Evolutionary conservation across 2,888 invertebrate genomes (phyloP).

Genomic region (Malacosoma neustria): DNA sequence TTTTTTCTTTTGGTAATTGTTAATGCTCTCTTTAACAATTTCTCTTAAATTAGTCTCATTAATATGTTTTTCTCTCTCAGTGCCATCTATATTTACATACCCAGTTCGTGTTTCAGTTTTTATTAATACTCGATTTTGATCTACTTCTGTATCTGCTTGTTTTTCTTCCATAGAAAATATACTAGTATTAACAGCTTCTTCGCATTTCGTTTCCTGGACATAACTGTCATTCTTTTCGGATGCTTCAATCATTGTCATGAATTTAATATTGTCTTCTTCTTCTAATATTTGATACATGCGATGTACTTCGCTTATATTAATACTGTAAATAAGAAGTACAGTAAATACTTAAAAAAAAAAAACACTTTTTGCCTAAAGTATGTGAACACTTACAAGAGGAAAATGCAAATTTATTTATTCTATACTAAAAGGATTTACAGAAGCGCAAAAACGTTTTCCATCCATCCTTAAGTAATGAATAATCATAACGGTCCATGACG

Average conservation of each 20-base stretch:
- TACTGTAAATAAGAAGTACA: too few species aligned
- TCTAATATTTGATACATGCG: slow-evolving; percentile 63
- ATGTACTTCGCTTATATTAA: slow-evolving; percentile 65
- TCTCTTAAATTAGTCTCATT: slow-evolving; percentile 45
- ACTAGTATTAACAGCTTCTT: slow-evolving; percentile 5
- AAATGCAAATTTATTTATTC: too few species aligned
- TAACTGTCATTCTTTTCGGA: slow-evolving; percentile 24
- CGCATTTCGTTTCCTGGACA: slow-evolving; percentile 1
- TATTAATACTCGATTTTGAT: slow-evolving; percentile 44
- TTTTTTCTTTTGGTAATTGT: slow-evolving; percentile 34
- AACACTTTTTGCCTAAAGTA: too few species aligned
- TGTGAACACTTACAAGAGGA: too few species aligned
- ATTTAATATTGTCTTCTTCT: slow-evolving; percentile 62
- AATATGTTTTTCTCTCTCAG: slow-evolving; percentile 49
- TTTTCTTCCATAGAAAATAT: slow-evolving; percentile 10
- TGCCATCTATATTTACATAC: slow-evolving; percentile 62
- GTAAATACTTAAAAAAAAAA: too few species aligned
- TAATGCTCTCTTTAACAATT: slow-evolving; percentile 47
- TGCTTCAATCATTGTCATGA: slow-evolving; percentile 55
- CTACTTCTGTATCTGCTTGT: slow-evolving; percentile 17
- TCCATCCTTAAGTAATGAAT: too few species aligned
- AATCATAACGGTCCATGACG: too few species aligned
- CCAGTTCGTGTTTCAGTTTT: slow-evolving; percentile 63
- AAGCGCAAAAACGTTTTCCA: too few species aligned
- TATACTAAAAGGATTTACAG: too few species aligned